Evolutionary conservation across 2,888 invertebrate species (phyloP).

Genomic region (Koerneria pararmatus): DNA sequence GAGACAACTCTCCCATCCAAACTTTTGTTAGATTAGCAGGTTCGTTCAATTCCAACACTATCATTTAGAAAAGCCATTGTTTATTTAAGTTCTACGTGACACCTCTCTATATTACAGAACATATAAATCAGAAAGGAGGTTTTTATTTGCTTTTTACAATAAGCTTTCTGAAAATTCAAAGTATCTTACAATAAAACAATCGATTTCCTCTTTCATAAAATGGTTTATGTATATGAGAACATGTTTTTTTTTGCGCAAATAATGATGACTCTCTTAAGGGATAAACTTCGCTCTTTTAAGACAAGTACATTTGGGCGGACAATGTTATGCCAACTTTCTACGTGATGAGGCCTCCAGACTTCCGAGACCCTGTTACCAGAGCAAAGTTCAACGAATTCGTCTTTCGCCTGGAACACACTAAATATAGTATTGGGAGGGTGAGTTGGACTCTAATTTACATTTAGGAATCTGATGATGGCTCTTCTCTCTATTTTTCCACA

Average conservation of each 20-base stretch:
- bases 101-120: too few relatives aligned
- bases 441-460: too few relatives aligned
- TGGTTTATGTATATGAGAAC: too few relatives aligned
- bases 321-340: conserved; percentile 59
- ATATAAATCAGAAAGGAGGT: too few relatives aligned
- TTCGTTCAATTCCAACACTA: conserved; percentile 22
- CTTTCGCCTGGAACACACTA: conserved; percentile 53
- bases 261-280: background rate
- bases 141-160: too few relatives aligned
- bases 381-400: conserved; percentile 54
- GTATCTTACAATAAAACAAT: too few relatives aligned
- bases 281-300: conserved; percentile 29
- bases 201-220: too few relatives aligned
- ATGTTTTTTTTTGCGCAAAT: background rate
- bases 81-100: too few relatives aligned
- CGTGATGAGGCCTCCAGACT: conserved; percentile 56
- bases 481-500: background rate
- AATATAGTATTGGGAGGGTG: conserved; percentile 55
- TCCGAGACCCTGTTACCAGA: conserved; percentile 43
- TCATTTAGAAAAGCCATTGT: background rate
- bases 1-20: conserved; percentile 58
- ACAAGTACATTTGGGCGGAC: conserved; percentile 59
- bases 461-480: too few relatives aligned
- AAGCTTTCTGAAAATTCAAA: too few relatives aligned
- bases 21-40: conserved; percentile 57